Evolutionary conservation across 2,888 invertebrate genomes (phyloP).

Genomic region (Hololepta plana): DNA sequence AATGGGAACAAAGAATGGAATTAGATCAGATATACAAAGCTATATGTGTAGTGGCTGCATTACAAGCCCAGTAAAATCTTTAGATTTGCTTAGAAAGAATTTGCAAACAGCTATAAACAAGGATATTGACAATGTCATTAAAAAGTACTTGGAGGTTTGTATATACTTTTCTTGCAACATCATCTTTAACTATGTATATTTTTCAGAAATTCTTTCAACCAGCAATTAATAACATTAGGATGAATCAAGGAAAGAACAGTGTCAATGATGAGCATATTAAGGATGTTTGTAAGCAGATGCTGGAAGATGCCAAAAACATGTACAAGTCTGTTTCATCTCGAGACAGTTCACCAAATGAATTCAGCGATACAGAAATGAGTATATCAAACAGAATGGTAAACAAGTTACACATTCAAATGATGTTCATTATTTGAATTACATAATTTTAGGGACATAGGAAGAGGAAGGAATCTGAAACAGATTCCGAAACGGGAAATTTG

Average conservation of each 20-base stretch:
- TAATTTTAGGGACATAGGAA: slow-evolving; percentile 28
- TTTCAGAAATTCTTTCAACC: slow-evolving; percentile 65
- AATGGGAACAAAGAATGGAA: slow-evolving; percentile 36
- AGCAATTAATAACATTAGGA: slow-evolving; percentile 57
- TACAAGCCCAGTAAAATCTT: slow-evolving; percentile 51
- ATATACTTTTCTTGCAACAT: slow-evolving; percentile 3
- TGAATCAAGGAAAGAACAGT: slow-evolving; percentile 55
- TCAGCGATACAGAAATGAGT: slow-evolving; percentile 32
- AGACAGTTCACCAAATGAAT: slow-evolving; percentile 33
- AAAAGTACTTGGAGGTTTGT: slow-evolving; percentile 55
- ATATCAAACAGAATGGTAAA: slow-evolving; percentile 9
- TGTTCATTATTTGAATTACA: no score
- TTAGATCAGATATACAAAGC: slow-evolving; percentile 20
- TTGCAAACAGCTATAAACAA: slow-evolving; percentile 60
- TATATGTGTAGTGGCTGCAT: slow-evolving; percentile 27
- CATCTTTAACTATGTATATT: slow-evolving; percentile 11
- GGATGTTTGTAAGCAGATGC: slow-evolving; percentile 56
- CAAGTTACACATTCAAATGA: slow-evolving; percentile 5
- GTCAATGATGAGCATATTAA: slow-evolving; percentile 58
- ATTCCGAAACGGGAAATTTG: slow-evolving; percentile 34
- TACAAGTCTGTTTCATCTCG: slow-evolving; percentile 34
- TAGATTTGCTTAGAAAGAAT: slow-evolving; percentile 57
- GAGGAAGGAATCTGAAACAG: slow-evolving; percentile 47
- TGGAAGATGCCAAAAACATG: slow-evolving; percentile 59
- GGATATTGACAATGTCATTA: slow-evolving; percentile 59